Evolutionary conservation across 2,113 vertebrate genomes (phyloP), one percentile per base, ranked within the genome.

Genomic region (Ptychochromis oligacanthus): DNA sequence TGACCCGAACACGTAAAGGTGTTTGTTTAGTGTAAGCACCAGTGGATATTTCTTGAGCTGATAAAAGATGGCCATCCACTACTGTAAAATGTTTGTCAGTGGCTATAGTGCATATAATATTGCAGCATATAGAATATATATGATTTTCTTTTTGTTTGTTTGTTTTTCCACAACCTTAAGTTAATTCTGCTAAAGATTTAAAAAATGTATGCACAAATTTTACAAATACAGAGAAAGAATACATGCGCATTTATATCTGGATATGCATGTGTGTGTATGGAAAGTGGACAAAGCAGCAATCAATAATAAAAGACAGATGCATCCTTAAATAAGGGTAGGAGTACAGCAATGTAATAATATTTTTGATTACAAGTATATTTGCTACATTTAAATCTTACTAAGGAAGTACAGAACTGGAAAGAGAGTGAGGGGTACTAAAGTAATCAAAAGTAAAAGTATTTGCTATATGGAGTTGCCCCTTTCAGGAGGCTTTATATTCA

Each of bases 1-100:
- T 88, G 77, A 90, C 85, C 80, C 64, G 40, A 62, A 59, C 74
- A 80, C n/a, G 46, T 43, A 14, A 55, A 76, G 12, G 28, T 80
- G 61, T 86, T 83, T 83, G 34, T 80, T 31, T 7, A 3, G 8
- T 77, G 43, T 26, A 24, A 65, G 28, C 65, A 40, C 75, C 74
- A 79, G 6, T 82, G 52, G 36, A 77, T 77, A 28, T 79, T 74
- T 83, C n/a, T 74, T 49, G 49, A 57, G 12, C 57, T 64, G 31
- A 34, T 60, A 13, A 79, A 28, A 75, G 15, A 81, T 40, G 11
- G 52, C n/a, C 81, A 59, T 64, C 24, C 3, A 26, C 55, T 38
- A 54, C 15, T 43, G 34, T 76, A 40, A 59, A 76, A 59, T n/a
- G n/a, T n/a, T n/a, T n/a, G n/a, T n/a, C n/a, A n/a, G n/a, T n/a